Conservation (phyloP, 2,797 vertebrate genomes). For the Tragopan temminckii region DNA sequence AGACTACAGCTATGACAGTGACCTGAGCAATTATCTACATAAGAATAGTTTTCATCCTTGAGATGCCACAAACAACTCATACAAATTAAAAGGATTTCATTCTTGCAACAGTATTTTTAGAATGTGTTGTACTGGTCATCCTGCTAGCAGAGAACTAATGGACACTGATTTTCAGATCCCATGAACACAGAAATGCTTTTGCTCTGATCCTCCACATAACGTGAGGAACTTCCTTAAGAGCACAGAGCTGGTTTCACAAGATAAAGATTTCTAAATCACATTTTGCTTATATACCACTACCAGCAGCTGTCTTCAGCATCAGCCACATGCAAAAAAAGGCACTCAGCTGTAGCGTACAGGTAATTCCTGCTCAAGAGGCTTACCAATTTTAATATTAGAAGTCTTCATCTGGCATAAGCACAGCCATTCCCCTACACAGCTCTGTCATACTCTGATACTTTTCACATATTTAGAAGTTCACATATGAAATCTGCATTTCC, state of each 20-base stretch:
- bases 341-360: not conserved
- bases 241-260: not conserved
- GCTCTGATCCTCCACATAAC: not conserved
- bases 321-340: accelerated
- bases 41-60: not conserved
- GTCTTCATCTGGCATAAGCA: not conserved
- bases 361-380: not conserved
- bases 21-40: accelerated
- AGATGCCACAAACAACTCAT: not conserved
- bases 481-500: not conserved
- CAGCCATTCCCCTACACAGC: not conserved
- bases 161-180: not conserved
- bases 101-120: not conserved
- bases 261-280: not conserved
- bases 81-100: not conserved
- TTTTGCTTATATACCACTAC: not conserved
- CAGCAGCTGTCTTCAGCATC: not conserved
- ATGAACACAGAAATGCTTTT: not conserved
- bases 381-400: not conserved
- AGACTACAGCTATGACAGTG: not conserved
- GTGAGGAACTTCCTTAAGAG: not conserved
- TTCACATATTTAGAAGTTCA: not conserved
- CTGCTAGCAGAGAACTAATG: not conserved
- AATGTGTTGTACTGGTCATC: accelerated
- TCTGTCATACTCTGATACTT: not conserved